These are phyloP conservation scores for Prinia subflava DNA, from an alignment of 2,113 vertebrate genomes.

Conservation along the genomic window DNA sequence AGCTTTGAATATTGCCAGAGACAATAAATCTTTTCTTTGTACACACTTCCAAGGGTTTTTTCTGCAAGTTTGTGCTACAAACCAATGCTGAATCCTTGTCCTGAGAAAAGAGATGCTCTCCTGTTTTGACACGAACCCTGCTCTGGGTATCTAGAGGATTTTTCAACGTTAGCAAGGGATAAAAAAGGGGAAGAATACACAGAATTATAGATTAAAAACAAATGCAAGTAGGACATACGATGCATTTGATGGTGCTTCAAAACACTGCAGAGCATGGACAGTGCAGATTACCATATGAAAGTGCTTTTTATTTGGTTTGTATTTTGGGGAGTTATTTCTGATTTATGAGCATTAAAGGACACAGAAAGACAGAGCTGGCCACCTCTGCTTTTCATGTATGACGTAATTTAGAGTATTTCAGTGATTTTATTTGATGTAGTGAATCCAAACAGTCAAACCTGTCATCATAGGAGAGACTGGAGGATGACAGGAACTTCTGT, in stretches of 20 bases:
- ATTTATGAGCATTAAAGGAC: background rate
- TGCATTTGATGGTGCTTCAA: conserved; percentile 1
- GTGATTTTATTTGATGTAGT: background rate
- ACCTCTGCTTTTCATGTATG: background rate
- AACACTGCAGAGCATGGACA: background rate
- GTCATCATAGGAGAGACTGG: background rate
- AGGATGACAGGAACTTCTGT: background rate
- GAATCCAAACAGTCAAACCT: background rate
- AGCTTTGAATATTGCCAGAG: conserved; percentile 31
- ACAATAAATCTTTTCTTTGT: conserved; percentile 13
- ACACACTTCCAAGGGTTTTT: background rate
- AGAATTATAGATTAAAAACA: background rate
- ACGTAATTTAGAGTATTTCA: background rate
- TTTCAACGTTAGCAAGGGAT: background rate
- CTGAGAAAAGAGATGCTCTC: background rate
- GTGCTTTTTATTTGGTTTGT: background rate
- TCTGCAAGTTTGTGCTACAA: conserved; percentile 1
- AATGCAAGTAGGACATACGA: background rate
- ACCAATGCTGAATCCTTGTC: background rate
- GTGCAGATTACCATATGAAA: conserved; percentile 16
- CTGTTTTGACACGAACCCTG: background rate
- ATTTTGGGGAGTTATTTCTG: background rate
- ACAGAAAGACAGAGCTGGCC: background rate
- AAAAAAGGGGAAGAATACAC: background rate
- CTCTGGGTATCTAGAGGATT: background rate